Base-by-base conservation (phyloP, 2,888 invertebrate species). In the Brachypterus glaber region DNA sequence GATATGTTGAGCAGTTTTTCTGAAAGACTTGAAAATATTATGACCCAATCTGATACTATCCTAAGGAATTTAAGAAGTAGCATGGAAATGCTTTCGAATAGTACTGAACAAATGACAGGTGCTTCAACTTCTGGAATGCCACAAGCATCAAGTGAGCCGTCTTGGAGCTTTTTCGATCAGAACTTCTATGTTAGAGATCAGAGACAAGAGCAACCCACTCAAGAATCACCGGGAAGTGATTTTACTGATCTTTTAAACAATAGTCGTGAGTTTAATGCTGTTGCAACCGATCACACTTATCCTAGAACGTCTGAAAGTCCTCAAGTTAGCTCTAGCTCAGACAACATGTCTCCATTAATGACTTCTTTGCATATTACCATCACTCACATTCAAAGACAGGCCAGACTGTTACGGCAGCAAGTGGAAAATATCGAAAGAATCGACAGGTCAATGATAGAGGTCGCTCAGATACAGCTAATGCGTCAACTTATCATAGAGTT, bases 401-500 rank as follows among this genome's bases (percentile, higher is more conserved):
- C 63, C n/a, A 51, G 62, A 35, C 41, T 62, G 24, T 46, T 65
- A 29, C 41, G 63, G 16, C 52, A 57, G 21, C 62, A 63, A 47
- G 57, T 58, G 15, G 60, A 63, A 41, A 58, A 54, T 31, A 62
- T 64, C 13, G 62, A 62, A 45, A 50, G 60, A 24, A 63, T 66
- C 24, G 64, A 66, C 42, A 43, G 64, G 17, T 62, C 63, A 3
- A 63, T 63, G 60, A 44, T 64, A 17, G 66, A 66, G 47, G 62
- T 65, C 2, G 57, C 61, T n/a, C 66, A 66, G 43, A 61, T 80
- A 50, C 73, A 74, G 46, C 71, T 76, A 49, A 68, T 81, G 36
- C 70, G 79, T 5, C 67, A 66, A 18, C 72, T 80, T 70, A 76
- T 80, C 70, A 73, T 76, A 41, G 75, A 76, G 52, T 64, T 81